These are phyloP conservation scores for Euura saliciscinereae DNA, from an alignment of 1,140 invertebrate genomes.

Conservation along the genomic window DNA sequence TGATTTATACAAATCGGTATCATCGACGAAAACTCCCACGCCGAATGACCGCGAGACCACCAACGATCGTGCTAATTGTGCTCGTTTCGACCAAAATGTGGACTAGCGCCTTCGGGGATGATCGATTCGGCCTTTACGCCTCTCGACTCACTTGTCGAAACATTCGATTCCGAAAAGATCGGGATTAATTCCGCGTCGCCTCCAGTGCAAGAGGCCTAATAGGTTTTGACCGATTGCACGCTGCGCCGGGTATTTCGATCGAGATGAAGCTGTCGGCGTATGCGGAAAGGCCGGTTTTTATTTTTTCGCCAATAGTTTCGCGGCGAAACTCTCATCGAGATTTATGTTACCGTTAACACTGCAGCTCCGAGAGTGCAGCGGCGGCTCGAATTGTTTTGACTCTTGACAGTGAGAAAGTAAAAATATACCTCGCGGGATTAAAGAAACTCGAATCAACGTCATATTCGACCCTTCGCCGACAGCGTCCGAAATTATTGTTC, in stretches of 20 bases:
- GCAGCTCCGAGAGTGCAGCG: constrained; percentile 23
- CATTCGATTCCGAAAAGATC: background rate
- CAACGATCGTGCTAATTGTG: background rate
- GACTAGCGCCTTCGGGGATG: background rate
- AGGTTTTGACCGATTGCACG: background rate
- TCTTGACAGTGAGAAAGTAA: constrained; percentile 6
- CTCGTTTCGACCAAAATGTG: too few relatives aligned
- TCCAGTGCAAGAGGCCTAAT: background rate
- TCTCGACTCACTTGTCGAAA: background rate
- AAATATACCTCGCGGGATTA: background rate
- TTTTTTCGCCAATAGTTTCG: background rate
- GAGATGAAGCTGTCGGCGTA: background rate
- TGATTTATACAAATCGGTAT: background rate
- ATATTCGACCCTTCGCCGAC: background rate
- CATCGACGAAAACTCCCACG: background rate
- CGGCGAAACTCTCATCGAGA: constrained; percentile 12
- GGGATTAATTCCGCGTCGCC: background rate
- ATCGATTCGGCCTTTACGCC: background rate
- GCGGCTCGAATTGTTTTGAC: constrained; percentile 23
- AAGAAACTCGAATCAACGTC: background rate
- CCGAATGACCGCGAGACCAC: background rate
- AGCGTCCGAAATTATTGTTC: too few relatives aligned
- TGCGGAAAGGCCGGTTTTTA: background rate
- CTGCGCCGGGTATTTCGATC: background rate
- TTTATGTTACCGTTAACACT: constrained; percentile 32